Percentiles rank a stretch among this genome's conserved stretches.
These are phyloP conservation scores for Poeciliopsis prolifica DNA, from an alignment of 2,113 vertebrate species.

Conservation along the genomic window DNA sequence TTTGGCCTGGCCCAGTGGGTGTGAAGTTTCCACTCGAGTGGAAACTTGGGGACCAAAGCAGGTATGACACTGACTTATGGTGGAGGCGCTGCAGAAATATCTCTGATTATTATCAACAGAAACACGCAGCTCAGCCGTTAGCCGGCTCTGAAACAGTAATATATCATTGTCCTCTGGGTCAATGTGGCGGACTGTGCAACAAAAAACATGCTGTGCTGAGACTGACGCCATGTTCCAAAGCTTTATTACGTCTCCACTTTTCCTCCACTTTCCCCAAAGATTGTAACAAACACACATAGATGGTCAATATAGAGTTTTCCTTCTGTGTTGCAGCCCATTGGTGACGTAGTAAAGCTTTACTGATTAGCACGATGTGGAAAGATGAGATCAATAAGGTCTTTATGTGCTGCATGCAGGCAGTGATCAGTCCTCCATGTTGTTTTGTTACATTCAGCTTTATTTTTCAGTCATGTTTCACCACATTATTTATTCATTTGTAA, in stretches of 20 bases:
- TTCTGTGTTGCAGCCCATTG: conserved; percentile 3
- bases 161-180: conserved; percentile 24
- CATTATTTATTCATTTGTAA: too few relatives aligned
- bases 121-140: conserved; percentile 41
- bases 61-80: conserved; percentile 60
- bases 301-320: conserved; percentile 20
- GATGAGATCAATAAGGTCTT: conserved; percentile 41
- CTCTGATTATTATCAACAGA: conserved; percentile 44
- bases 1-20: conserved; percentile 16
- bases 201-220: conserved; percentile 16
- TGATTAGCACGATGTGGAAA: conserved; percentile 29
- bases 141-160: conserved; percentile 20
- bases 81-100: conserved; percentile 56
- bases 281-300: conserved; percentile 26
- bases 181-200: conserved; percentile 22
- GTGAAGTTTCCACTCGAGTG: conserved; percentile 24
- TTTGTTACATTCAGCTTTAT: conserved; percentile 2
- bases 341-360: conserved; percentile 18
- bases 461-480: too few relatives aligned
- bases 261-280: neutral
- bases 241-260: conserved; percentile 4
- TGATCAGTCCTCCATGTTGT: conserved; percentile 50
- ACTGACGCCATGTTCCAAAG: conserved; percentile 11
- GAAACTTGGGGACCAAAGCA: conserved; percentile 20
- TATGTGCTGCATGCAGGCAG: conserved; percentile 42